Evolutionary conservation across 2,113 vertebrate genomes (phyloP).

Genomic region (Thunnus maccoyii): DNA sequence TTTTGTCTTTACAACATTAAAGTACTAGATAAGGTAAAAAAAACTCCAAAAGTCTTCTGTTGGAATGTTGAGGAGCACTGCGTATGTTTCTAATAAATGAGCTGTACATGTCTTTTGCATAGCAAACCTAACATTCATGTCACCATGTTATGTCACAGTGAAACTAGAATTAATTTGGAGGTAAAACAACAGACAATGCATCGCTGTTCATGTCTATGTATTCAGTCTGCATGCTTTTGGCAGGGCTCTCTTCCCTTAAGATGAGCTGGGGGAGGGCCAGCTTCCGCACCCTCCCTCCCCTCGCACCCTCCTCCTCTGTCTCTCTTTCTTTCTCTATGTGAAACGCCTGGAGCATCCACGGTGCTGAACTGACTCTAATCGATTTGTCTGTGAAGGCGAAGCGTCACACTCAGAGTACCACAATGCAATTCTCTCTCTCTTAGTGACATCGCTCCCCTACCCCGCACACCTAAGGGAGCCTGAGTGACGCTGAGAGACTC

Average conservation of each 20-base stretch:
- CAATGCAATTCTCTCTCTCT: constrained; percentile 85
- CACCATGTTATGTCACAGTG: constrained; percentile 17
- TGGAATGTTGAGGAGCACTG: background rate
- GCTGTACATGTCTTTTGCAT: background rate
- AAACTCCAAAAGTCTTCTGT: background rate
- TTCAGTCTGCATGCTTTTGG: constrained; percentile 44
- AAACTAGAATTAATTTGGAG: constrained; percentile 19
- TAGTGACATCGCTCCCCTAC: constrained; percentile 80
- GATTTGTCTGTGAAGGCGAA: constrained; percentile 96
- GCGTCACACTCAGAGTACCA: constrained; percentile 81
- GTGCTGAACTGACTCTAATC: constrained; percentile 97
- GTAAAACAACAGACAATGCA: constrained; percentile 39
- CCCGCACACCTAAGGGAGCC: constrained; percentile 83
- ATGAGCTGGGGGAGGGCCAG: constrained; percentile 62
- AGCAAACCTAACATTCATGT: constrained; percentile 1
- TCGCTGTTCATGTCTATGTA: constrained; percentile 17
- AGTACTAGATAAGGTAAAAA: background rate
- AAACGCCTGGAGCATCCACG: constrained; percentile 91
- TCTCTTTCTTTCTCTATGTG: constrained; percentile 83
- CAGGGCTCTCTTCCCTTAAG: constrained; percentile 28
- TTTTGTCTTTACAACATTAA: background rate
- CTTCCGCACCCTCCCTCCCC: constrained; percentile 18
- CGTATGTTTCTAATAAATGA: background rate
- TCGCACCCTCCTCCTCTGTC: constrained; percentile 12
- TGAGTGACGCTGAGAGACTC: constrained; percentile 72